phyloP scores from a whole-genome alignment of 2,113 vertebrate genomes.

The Antigone vipio region DNA sequence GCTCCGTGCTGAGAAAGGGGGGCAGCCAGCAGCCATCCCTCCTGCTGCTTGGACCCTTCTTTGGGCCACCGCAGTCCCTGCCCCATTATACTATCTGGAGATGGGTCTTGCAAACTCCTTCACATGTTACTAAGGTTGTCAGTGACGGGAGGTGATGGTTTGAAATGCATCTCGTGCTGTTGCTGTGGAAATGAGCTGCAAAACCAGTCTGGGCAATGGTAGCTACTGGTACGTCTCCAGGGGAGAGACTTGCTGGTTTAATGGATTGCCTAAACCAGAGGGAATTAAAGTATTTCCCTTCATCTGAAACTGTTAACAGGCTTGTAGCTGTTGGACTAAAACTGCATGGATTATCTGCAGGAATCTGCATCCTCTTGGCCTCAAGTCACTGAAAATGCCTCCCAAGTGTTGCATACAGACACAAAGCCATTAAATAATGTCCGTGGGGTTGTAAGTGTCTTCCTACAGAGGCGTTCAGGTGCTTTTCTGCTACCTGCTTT shows the following conservation, averaged over 20 bases:
- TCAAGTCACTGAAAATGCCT: not conserved
- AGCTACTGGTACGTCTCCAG: not conserved
- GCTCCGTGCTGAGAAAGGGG: not conserved
- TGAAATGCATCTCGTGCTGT: not conserved
- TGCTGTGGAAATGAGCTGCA: not conserved
- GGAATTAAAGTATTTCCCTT: not conserved
- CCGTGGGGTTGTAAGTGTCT: not conserved
- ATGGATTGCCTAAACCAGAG: not conserved
- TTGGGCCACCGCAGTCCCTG: not conserved
- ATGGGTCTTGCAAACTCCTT: not conserved
- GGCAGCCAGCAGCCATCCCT: not conserved
- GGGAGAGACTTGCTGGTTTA: not conserved
- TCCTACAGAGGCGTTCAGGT: not conserved
- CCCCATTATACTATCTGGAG: not conserved
- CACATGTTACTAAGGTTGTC: fast-evolving
- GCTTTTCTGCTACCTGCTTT: not conserved
- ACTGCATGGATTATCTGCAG: not conserved
- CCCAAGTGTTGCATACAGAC: not conserved
- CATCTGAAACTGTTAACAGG: not conserved
- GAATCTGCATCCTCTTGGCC: not conserved
- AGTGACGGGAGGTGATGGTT: fast-evolving
- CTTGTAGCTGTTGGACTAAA: not conserved
- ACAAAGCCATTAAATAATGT: not conserved
- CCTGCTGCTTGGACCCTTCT: not conserved
- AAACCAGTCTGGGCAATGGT: not conserved